phyloP scores from a whole-genome alignment of 2,113 vertebrate species.

The Sprattus sprattus region DNA sequence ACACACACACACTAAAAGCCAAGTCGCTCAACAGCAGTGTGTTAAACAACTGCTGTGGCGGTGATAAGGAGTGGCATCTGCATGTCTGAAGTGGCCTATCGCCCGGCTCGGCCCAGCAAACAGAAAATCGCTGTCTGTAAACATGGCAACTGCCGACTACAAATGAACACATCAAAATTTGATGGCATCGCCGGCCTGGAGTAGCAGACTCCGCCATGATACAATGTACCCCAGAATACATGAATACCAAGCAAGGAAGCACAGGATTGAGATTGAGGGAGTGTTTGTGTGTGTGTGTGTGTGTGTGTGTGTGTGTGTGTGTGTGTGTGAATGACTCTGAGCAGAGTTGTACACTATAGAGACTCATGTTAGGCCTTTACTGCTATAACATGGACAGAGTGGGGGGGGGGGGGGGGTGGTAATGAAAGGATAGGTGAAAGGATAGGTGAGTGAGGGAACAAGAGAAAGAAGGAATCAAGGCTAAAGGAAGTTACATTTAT shows the following conservation, averaged over 20 bases:
- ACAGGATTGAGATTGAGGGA: background rate
- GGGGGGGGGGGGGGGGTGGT: no score
- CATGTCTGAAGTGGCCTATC: conserved; percentile 47
- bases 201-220: conserved; percentile 56
- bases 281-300: background rate
- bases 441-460: no score
- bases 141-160: conserved; percentile 61
- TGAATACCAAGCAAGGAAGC: conserved; percentile 70
- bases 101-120: conserved; percentile 51
- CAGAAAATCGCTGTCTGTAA: conserved; percentile 66
- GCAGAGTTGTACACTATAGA: no score
- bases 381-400: no score
- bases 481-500: no score
- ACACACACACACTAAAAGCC: background rate
- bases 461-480: no score
- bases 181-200: conserved; percentile 65
- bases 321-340: background rate
- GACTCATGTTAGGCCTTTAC: no score
- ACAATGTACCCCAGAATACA: conserved; percentile 72
- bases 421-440: no score
- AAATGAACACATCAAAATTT: conserved; percentile 73
- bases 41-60: conserved; percentile 34
- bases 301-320: background rate
- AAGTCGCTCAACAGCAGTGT: conserved; percentile 50
- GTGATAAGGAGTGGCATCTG: conserved; percentile 51